Base-by-base conservation (phyloP, 2,888 invertebrate species). In the Hirtodrosophila alboralis region DNA sequence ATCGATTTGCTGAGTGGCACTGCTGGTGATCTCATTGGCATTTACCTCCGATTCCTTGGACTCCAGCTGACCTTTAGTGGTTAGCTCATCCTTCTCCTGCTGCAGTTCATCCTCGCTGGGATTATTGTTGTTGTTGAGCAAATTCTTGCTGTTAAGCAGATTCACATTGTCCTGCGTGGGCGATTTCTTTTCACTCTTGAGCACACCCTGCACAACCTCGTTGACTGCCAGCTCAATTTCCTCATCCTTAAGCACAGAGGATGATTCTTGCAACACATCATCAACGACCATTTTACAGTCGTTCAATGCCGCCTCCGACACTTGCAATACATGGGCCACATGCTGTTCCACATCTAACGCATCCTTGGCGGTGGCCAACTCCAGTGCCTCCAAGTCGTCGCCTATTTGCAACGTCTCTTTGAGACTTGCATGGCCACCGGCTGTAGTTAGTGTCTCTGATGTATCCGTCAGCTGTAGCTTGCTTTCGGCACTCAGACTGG, bases 161-260 rank as follows among this genome's bases (percentile, higher is more conserved):
- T 71, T 80, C 1, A 88, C 84, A 52, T 88, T 88, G 28, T 87
- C 87, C 33, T 63, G 60, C 1, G 61, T 9, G 0, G 48, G 36
- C 1, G 54, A n/a, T 60, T 87, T 90, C 77, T 89, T 89, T 58
- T 90, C 90, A 34, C 90, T 91, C 51, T 91, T 91, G n/a, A 89
- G 88, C 9, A 91, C 91, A 57, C 90, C 91, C 80, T 91, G 91
- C n/a, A 91, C 91, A 57, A 92, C 92, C 81, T 92, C 92, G 61
- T 91, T 91, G 36, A 92, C 91, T 7, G 92, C 92, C 79, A 92
- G 89, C 68, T 91, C 91, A 44, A 92, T 91, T 86, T 92, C 92
- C 74, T 92, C 92, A 59, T 92, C 92, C 70, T 92, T 91, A 1
- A 92, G 89, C 7, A 92, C 91, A 0, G 91, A 91, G 0, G 92